Evolutionary conservation across 2,888 invertebrate species (phyloP), one percentile per base, ranked within the genome.

Genomic region (Rhingia rostrata): DNA sequence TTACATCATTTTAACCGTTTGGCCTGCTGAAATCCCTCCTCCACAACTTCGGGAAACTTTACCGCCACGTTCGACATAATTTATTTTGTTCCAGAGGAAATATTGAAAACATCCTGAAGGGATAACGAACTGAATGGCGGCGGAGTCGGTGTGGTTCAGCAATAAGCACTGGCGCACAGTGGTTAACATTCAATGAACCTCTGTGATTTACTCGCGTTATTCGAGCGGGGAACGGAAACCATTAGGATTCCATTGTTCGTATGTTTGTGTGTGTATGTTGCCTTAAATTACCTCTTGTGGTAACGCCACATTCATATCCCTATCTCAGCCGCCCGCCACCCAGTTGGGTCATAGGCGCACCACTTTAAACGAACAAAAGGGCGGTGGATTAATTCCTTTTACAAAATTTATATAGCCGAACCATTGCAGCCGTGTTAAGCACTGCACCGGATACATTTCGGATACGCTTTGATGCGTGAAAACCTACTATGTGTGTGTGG

Each of bases 171-270:
- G 61, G 54, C 51, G 49, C 61, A 32, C 73, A 83, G 79, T 79
- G 83, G 73, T 79, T 79, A 73, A 79, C 73, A 83, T 83, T 83
- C 83, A 79, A 79, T 83, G 83, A 83, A 83, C 73, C 83, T 69
- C 63, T 30, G 79, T 79, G 83, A 83, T 79, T 83, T 83, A 79
- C 83, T 51, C 41, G 58, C 22, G 61, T 53, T 53, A 60, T 64
- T 53, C 35, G 33, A 37, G 51, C 56, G 72, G 60, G 72, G 54
- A 32, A 54, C 77, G 66, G 66, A 77, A 77, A 43, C 69, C 82
- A 78, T 70, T 82, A 82, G 61, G 60, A 35, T 54, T 39, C 22
- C 58, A 58, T 58, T 61, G 63, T 72, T 64, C 43, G 60, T 45
- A 33, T 70, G 35, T 66, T 37, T 72, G 33, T 54, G 66, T 63